phyloP scores from a whole-genome alignment of 2,113 vertebrate species.

The Chaetorhynchus papuensis region DNA sequence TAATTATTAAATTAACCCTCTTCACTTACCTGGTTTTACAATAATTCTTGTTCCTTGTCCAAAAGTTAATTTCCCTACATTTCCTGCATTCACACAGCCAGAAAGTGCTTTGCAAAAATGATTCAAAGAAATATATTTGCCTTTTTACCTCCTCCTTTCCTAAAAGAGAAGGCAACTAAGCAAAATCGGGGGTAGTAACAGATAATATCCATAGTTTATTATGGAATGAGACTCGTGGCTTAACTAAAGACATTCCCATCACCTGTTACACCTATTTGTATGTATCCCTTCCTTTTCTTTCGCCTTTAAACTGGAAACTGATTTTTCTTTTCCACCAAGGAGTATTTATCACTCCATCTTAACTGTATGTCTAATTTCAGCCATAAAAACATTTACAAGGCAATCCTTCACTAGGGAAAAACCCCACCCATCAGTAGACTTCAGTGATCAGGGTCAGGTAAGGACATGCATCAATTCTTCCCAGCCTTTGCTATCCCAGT shows the following conservation, averaged over 20 bases:
- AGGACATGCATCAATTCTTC: not conserved
- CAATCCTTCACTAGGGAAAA: not conserved
- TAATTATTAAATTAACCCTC: not conserved
- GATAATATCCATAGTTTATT: not conserved
- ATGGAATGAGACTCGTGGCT: not conserved
- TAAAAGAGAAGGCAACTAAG: not conserved
- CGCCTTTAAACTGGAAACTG: not conserved
- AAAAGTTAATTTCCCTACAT: not conserved
- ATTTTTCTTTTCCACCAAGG: not conserved
- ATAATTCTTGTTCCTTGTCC: not conserved
- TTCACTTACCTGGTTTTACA: constrained; percentile 26
- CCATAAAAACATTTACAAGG: not conserved
- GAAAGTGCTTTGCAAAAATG: not conserved
- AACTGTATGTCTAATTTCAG: not conserved
- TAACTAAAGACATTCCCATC: not conserved
- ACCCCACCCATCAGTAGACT: not conserved
- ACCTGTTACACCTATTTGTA: not conserved
- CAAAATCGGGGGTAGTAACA: not conserved
- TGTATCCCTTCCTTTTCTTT: not conserved
- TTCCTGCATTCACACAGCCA: not conserved
- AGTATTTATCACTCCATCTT: not conserved
- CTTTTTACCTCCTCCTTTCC: not conserved
- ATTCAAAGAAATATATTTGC: not conserved
- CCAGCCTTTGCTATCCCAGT: not conserved
- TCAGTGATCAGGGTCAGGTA: not conserved